Percentiles rank a stretch among this genome's conserved stretches.
These are phyloP conservation scores for Mycalesis mineus DNA, from an alignment of 2,888 invertebrate genomes.

Conservation along the genomic window DNA sequence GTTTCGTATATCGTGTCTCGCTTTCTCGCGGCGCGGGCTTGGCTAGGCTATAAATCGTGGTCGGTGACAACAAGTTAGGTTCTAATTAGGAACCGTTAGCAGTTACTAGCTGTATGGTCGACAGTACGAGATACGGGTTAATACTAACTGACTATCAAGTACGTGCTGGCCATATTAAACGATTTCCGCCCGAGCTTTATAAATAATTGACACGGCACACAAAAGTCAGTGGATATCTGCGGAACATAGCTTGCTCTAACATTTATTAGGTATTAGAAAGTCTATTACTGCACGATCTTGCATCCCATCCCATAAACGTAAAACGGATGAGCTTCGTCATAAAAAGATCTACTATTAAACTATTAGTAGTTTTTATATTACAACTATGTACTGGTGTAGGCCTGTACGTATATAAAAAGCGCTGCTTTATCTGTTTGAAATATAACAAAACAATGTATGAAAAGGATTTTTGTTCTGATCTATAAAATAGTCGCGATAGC, in stretches of 20 bases:
- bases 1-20: slow-evolving; percentile 14
- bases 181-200: slow-evolving; percentile 9
- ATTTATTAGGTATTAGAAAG: neutral
- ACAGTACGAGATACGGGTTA: slow-evolving; percentile 32
- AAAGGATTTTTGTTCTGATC: too few relatives aligned
- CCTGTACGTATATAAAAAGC: too few relatives aligned
- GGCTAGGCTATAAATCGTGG: slow-evolving; percentile 45
- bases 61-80: slow-evolving; percentile 49
- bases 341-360: too few relatives aligned
- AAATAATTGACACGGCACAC: slow-evolving; percentile 1
- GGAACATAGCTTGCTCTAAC: neutral
- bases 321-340: too few relatives aligned
- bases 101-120: slow-evolving; percentile 35
- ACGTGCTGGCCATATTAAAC: slow-evolving; percentile 6
- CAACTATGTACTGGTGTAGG: too few relatives aligned
- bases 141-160: slow-evolving; percentile 19
- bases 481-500: too few relatives aligned
- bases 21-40: slow-evolving; percentile 22
- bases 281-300: neutral
- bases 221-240: neutral
- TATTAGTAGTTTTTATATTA: too few relatives aligned
- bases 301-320: neutral
- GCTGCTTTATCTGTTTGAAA: too few relatives aligned
- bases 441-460: too few relatives aligned
- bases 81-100: slow-evolving; percentile 60